phyloP scores from a whole-genome alignment of 1,140 invertebrate species.

The Conopomorpha cramerella region DNA sequence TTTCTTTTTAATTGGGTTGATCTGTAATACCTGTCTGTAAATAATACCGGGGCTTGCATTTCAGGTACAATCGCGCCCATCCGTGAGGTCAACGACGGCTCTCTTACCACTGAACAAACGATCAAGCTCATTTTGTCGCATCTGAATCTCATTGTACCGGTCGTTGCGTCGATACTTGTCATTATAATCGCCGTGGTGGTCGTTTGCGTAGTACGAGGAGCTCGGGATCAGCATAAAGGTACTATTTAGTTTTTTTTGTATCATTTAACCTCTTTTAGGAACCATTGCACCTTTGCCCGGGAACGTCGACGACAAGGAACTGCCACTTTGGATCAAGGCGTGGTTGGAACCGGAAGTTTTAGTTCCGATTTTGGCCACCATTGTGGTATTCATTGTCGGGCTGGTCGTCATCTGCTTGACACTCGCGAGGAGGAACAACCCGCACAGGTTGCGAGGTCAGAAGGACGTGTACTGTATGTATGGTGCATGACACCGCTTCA shows the following conservation, averaged over 20 bases:
- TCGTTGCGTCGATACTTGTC: slow-evolving; percentile 86
- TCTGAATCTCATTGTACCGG: slow-evolving; percentile 92
- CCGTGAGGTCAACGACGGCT: slow-evolving; percentile 73
- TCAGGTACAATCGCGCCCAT: slow-evolving; percentile 93
- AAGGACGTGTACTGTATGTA: slow-evolving; percentile 70
- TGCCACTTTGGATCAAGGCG: slow-evolving; percentile 80
- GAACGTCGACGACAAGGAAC: slow-evolving; percentile 62
- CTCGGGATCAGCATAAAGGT: slow-evolving; percentile 84
- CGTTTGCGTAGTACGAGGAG: slow-evolving; percentile 84
- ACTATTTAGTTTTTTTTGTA: slow-evolving; percentile 17
- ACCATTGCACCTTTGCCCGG: slow-evolving; percentile 78
- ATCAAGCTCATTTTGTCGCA: slow-evolving; percentile 84
- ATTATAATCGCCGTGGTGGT: slow-evolving; percentile 91
- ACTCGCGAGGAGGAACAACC: slow-evolving; percentile 75
- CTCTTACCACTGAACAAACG: slow-evolving; percentile 77
- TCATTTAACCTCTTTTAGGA: slow-evolving; percentile 45
- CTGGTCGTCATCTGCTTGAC: slow-evolving; percentile 88
- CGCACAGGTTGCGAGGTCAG: slow-evolving; percentile 80
- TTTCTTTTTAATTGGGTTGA: neutral
- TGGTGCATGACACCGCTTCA: slow-evolving; percentile 45
- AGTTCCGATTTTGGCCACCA: slow-evolving; percentile 80
- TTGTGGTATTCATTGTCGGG: slow-evolving; percentile 85
- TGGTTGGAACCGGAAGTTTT: slow-evolving; percentile 88
- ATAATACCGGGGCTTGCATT: slow-evolving; percentile 59
- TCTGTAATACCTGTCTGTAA: neutral